Base-by-base conservation (phyloP, 1,140 invertebrate genomes). In the Achroia grisella region DNA sequence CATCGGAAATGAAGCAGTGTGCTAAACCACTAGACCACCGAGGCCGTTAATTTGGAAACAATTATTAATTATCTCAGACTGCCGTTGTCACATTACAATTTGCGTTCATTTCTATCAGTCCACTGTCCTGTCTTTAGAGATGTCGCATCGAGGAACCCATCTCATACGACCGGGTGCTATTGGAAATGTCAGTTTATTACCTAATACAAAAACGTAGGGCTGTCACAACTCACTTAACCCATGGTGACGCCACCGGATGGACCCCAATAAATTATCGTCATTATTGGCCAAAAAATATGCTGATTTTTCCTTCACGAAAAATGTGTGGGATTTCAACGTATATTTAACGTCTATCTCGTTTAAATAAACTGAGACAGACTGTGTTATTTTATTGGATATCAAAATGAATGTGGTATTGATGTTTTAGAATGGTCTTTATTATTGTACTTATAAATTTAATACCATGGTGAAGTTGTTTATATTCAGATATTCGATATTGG, bases 251-350 rank as follows among this genome's bases (percentile, higher is more conserved):
- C 2, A 6, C 8, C 43, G 33, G 17, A 10, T 37, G 35, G 36
- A 40, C 36, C 44, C 31, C 31, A 15, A 39, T 47, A 47, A 47
- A 47, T 47, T 47, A 39, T 32, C 28, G 37, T 27, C 44, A 39
- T 17, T 47, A 47, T 47, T 47, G 44, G 31, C 44, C 44, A 15
- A 47, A 47, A 47, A 47, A 47, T 47, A 47, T 47, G 44, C 44
- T 47, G 44, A 47, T 47, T 47, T 46, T 34, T 9, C 36, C 36
- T 31, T 46, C 15, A 33, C 37, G 23, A 31, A 28, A 47, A 47
- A 32, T 31, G 12, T 13, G 30, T 31, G 44, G 31, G 14, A 37
- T 47, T 14, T 29, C 17, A 30, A 37, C 23, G 44, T 39, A 47
- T 47, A 47, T 47, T 47, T 47, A 40, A 47, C 33, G 44, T 47